A percentile compares a stretch with the other conserved stretches of the same genome.
phyloP scores from a whole-genome alignment of 2,113 vertebrate genomes.

The Brachyhypopomus gauderio region DNA sequence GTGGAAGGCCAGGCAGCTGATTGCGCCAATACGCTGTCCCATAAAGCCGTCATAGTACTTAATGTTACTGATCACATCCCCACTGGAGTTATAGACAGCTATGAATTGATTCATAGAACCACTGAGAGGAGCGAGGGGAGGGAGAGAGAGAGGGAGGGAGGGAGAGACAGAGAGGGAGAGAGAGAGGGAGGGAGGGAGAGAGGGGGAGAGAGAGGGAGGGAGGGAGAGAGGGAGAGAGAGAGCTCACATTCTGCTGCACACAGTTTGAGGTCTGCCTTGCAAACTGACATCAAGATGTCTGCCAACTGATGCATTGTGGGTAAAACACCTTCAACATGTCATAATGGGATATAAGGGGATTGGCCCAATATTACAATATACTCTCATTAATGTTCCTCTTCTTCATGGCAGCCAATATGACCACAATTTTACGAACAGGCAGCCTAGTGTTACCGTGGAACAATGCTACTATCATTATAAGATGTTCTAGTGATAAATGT shows the following conservation, averaged over 20 bases:
- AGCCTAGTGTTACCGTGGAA: too few species aligned
- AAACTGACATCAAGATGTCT: too few species aligned
- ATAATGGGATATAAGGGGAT: too few species aligned
- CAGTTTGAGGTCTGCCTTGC: too few species aligned
- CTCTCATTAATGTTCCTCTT: too few species aligned
- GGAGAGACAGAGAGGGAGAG: neutral
- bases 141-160: conserved; percentile 6
- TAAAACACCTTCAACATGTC: too few species aligned
- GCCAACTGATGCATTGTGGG: too few species aligned
- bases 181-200: neutral
- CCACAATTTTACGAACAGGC: too few species aligned
- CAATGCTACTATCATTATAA: too few species aligned
- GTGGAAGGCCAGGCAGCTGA: conserved; percentile 98
- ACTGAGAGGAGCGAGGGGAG: conserved; percentile 66
- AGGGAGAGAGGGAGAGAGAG: conserved; percentile 9
- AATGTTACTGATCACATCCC: conserved; percentile 96
- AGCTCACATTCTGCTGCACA: neutral
- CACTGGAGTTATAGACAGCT: conserved; percentile 88
- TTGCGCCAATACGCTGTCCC: conserved; percentile 96
- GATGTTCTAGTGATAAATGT: too few species aligned
- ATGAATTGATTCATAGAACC: conserved; percentile 99
- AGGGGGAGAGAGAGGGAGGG: neutral
- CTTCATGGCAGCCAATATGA: too few species aligned
- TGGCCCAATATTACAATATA: too few species aligned
- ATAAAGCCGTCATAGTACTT: conserved; percentile 99